Evolutionary conservation across 1,140 invertebrate species (phyloP).

Genomic region (Ectropis grisescens): DNA sequence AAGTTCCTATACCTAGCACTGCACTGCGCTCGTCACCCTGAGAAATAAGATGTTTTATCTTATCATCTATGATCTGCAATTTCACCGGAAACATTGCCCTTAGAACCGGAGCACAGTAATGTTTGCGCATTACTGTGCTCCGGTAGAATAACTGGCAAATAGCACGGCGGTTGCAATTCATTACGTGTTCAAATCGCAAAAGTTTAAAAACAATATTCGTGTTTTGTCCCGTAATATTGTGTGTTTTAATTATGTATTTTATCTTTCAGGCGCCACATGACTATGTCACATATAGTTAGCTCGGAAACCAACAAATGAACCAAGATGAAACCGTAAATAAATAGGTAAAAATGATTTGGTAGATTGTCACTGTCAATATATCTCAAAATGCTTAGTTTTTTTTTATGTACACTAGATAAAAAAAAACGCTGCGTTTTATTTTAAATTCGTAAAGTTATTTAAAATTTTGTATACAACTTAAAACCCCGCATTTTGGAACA

Average conservation of each 20-base stretch:
- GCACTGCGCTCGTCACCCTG: no score
- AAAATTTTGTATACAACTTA: background rate
- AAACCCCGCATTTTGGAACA: background rate
- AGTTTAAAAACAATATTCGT: background rate
- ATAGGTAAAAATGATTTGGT: background rate
- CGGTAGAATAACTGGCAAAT: background rate
- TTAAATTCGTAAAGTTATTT: constrained; percentile 2
- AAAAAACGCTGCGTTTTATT: background rate
- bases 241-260: constrained; percentile 1
- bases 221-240: background rate
- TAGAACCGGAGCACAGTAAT: background rate
- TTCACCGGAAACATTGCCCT: no score
- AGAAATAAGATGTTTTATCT: no score
- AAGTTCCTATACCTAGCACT: no score
- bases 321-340: constrained; percentile 4
- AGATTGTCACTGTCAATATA: constrained; percentile 2
- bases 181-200: background rate
- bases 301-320: constrained; percentile 9
- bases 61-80: no score
- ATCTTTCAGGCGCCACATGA: constrained; percentile 43
- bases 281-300: constrained; percentile 29
- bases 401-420: no score
- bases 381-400: no score
- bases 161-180: background rate
- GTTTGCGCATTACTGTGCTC: background rate